Percentiles rank a stretch among this genome's conserved stretches.
These are phyloP conservation scores for Erythrocercus mccallii DNA, from an alignment of 2,113 vertebrate species.

Conservation along the genomic window DNA sequence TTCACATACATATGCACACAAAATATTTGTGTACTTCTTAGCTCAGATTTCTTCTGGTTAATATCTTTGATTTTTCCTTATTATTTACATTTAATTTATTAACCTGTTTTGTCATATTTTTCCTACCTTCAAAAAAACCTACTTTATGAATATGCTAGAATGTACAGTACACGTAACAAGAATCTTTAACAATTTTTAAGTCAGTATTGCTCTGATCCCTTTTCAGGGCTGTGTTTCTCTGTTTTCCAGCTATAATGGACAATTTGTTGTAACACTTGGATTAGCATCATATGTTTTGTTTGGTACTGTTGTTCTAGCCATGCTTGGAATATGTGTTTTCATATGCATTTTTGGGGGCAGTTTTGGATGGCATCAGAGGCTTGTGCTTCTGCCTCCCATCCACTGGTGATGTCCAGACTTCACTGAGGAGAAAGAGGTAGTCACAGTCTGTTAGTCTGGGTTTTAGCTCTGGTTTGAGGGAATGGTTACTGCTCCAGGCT, in stretches of 20 bases:
- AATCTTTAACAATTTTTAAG: background rate
- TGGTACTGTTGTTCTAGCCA: background rate
- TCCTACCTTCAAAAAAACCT: background rate
- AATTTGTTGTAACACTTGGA: background rate
- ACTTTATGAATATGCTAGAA: background rate
- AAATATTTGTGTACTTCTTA: background rate
- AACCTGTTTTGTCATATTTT: background rate
- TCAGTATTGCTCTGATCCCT: background rate
- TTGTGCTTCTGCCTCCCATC: background rate
- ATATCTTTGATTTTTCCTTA: background rate
- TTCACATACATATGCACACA: background rate
- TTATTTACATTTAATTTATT: background rate
- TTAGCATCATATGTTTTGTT: background rate
- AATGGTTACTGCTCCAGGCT: rapidly evolving
- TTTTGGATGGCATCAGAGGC: background rate
- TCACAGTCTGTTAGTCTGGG: background rate
- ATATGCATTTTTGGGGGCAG: background rate
- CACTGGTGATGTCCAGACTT: background rate
- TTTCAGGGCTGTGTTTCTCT: background rate
- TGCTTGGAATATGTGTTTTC: background rate
- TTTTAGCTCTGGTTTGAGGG: background rate
- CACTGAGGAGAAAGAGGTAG: background rate
- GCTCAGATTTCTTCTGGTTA: background rate
- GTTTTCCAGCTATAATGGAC: background rate
- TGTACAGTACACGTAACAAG: background rate